These are phyloP conservation scores for Nycticryphes semicollaris DNA, from an alignment of 2,113 vertebrate genomes.

Conservation along the genomic window DNA sequence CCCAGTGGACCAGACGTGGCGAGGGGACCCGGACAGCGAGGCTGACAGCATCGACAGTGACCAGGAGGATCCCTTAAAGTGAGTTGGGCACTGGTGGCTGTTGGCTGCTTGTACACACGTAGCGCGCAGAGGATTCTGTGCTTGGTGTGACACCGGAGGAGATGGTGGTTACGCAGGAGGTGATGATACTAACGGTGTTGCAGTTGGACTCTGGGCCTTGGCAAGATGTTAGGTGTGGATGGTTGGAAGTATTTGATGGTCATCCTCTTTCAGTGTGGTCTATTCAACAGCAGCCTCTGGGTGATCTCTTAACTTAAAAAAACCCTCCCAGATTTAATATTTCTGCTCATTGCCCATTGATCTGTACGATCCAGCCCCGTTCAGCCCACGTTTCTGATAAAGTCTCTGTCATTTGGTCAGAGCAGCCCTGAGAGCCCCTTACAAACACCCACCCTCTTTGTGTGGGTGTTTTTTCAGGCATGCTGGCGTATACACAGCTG, in stretches of 20 bases:
- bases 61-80: slow-evolving; percentile 97
- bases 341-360: neutral
- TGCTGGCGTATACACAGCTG: slow-evolving; percentile 94
- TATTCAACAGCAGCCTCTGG: neutral
- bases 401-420: fast-evolving
- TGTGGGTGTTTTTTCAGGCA: slow-evolving; percentile 75
- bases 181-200: fast-evolving
- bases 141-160: fast-evolving
- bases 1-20: slow-evolving; percentile 94
- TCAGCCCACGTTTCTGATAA: neutral
- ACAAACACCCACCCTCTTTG: neutral
- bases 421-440: neutral
- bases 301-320: neutral
- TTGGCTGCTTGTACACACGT: no score
- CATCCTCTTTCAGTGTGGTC: neutral
- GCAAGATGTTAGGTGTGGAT: neutral
- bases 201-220: no score
- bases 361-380: neutral
- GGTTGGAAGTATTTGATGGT: neutral
- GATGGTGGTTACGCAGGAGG: fast-evolving
- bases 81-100: slow-evolving; percentile 26
- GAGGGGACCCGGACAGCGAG: slow-evolving; percentile 96
- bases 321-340: no score
- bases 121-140: fast-evolving
- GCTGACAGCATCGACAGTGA: slow-evolving; percentile 96